Evolutionary conservation across 2,888 invertebrate genomes (phyloP), one percentile per base, ranked within the genome.

Genomic region (Erebia aethiops): DNA sequence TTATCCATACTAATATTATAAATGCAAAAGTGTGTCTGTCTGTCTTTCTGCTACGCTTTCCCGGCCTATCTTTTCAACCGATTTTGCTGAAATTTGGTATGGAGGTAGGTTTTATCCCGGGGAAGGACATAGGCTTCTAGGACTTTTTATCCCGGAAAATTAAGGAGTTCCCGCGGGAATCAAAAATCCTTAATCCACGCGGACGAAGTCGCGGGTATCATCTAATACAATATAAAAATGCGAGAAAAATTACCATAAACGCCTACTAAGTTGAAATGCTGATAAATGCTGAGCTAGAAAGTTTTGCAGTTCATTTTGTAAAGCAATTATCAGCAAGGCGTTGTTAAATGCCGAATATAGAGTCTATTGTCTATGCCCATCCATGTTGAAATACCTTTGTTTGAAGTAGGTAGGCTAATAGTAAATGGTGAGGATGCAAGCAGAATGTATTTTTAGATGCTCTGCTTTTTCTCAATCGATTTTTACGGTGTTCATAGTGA

Each of bases 251-350:
- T 49, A 61, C 46, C 61, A 63, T 58, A 18, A 43, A 65, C 62
- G 65, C 62, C 51, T 71, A 66, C 56, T 67, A 74, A 70, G 73
- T 75, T 63, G 63, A 67, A 69, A 73, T 72, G 75, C 73, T 75
- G 76, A 77, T 73, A 75, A 76, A 75, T 73, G 74, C 82, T 80
- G 84, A 83, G 84, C 86, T 81, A 85, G 84, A 87, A 87, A 84
- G 51, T 61, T 67, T 56, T 57, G 51, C 18, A n/a, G 67, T 67
- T 61, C 67, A 79, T 84, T 81, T 79, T 80, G 82, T 83, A 79
- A 79, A 87, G 85, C 85, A 88, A 89, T 89, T 87, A 89, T 86
- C 86, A 78, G 78, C 77, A 79, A 80, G 75, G 80, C 81, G 86
- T 86, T 86, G 86, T 86, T 82, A 80, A 76, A 74, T 78, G 73